Conservation (phyloP, 2,888 invertebrate genomes). For the Drosophila prolongata region DNA sequence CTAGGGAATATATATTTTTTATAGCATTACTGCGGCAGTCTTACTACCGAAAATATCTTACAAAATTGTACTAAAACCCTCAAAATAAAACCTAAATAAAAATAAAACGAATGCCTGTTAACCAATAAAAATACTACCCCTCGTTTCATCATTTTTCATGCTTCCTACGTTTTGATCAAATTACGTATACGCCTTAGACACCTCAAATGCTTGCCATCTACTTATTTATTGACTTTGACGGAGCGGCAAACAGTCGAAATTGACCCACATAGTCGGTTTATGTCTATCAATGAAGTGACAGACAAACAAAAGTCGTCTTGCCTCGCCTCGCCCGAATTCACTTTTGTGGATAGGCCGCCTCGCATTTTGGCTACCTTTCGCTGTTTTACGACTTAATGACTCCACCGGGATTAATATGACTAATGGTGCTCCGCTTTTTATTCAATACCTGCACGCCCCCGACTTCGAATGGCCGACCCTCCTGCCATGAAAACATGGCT, state of each 20-base stretch:
- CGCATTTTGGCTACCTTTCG: slow-evolving; percentile 57
- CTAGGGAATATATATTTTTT: too few species aligned
- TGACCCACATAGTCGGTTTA: slow-evolving; percentile 49
- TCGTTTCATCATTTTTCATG: slow-evolving; percentile 2
- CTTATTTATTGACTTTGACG: slow-evolving; percentile 47
- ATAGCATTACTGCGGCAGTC: too few species aligned
- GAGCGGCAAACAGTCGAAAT: slow-evolving; percentile 36
- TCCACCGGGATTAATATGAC: slow-evolving; percentile 80
- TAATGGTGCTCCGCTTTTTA: slow-evolving; percentile 71
- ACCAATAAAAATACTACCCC: background rate
- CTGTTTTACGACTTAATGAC: slow-evolving; percentile 79
- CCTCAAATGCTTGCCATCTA: slow-evolving; percentile 44
- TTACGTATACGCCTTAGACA: slow-evolving; percentile 45
- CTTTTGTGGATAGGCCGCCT: slow-evolving; percentile 11
- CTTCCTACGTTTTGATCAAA: slow-evolving; percentile 32
- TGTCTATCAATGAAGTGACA: slow-evolving; percentile 43
- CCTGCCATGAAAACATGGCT: slow-evolving; percentile 24
- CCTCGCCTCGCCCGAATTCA: background rate
- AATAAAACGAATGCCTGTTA: background rate
- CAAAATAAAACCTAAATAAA: background rate
- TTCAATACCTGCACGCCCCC: slow-evolving; percentile 54
- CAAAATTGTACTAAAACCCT: background rate
- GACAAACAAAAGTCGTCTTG: slow-evolving; percentile 25
- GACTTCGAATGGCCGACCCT: background rate
- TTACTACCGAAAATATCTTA: background rate